Conservation (phyloP, 1,140 invertebrate genomes). For the Saxidomus purpurata region DNA sequence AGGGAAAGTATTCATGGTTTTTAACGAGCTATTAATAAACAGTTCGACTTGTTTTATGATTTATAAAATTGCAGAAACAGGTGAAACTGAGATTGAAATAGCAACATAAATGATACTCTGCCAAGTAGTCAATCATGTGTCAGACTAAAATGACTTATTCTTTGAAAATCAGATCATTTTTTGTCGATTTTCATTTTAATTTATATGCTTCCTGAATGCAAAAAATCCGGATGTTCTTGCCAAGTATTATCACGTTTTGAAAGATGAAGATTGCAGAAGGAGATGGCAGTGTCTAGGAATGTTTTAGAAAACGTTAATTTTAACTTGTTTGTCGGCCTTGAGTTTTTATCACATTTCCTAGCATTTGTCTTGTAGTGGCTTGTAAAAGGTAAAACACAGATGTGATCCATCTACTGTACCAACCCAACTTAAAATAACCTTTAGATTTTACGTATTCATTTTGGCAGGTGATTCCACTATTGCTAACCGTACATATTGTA, state of each 20-base stretch:
- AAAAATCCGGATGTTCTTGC: not conserved
- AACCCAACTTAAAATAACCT: too few relatives aligned
- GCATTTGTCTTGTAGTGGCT: too few relatives aligned
- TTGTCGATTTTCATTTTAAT: not conserved
- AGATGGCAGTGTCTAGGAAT: too few relatives aligned
- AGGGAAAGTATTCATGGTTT: not conserved
- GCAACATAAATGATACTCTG: not conserved
- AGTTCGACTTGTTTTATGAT: not conserved
- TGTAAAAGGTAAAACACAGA: too few relatives aligned
- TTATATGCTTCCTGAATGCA: not conserved
- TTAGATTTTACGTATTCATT: too few relatives aligned
- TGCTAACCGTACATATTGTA: too few relatives aligned
- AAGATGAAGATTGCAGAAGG: not conserved
- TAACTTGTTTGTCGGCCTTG: too few relatives aligned
- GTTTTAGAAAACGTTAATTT: too few relatives aligned
- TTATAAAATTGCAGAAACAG: not conserved
- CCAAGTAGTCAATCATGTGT: not conserved
- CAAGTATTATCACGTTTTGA: not conserved
- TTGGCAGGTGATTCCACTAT: too few relatives aligned
- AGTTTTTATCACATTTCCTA: too few relatives aligned
- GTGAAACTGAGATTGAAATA: not conserved
- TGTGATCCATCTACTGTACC: too few relatives aligned
- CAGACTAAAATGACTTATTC: not conserved
- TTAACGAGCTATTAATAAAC: not conserved
- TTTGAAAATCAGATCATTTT: not conserved